A percentile compares a stretch with the other conserved stretches of the same genome.
Evolutionary conservation across 2,888 invertebrate species (phyloP).

Genomic region (Poecilobothrus nobilitatus): DNA sequence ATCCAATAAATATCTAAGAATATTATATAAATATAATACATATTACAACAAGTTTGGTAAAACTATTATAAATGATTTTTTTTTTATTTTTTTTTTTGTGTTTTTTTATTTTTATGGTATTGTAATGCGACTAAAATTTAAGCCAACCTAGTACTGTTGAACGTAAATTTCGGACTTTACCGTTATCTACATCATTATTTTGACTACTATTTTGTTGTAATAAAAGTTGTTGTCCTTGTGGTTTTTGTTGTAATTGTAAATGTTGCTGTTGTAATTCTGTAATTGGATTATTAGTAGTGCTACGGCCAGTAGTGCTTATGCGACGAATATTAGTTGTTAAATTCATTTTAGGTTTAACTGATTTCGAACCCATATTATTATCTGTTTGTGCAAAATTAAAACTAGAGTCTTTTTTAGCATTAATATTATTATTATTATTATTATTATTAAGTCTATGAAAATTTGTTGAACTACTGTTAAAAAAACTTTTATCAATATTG

Average conservation of each 20-base stretch:
- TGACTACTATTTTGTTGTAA: constrained; percentile 18
- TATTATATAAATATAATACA: not conserved
- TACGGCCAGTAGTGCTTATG: constrained; percentile 37
- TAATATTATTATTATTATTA: constrained; percentile 18
- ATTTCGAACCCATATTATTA: not conserved
- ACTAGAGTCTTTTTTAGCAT: constrained; percentile 25
- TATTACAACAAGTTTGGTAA: constrained; percentile 3
- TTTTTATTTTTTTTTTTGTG: too few species aligned
- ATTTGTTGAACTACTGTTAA: constrained; percentile 9
- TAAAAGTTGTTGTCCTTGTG: constrained; percentile 19
- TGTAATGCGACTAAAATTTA: constrained; percentile 33
- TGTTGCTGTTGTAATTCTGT: constrained; percentile 22
- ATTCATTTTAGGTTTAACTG: constrained; percentile 18
- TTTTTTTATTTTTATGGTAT: too few species aligned
- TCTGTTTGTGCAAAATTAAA: constrained; percentile 23
- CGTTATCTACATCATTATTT: constrained; percentile 38
- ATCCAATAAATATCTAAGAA: not conserved
- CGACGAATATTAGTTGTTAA: constrained; percentile 28
- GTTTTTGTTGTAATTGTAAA: constrained; percentile 13
- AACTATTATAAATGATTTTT: not conserved
- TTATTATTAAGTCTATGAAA: constrained; percentile 14
- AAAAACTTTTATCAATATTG: constrained; percentile 15
- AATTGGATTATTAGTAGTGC: constrained; percentile 22
- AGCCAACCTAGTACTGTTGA: constrained; percentile 45
- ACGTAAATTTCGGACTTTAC: constrained; percentile 45